phyloP scores from a whole-genome alignment of 2,113 vertebrate genomes.

The Heterocephalus glaber region DNA sequence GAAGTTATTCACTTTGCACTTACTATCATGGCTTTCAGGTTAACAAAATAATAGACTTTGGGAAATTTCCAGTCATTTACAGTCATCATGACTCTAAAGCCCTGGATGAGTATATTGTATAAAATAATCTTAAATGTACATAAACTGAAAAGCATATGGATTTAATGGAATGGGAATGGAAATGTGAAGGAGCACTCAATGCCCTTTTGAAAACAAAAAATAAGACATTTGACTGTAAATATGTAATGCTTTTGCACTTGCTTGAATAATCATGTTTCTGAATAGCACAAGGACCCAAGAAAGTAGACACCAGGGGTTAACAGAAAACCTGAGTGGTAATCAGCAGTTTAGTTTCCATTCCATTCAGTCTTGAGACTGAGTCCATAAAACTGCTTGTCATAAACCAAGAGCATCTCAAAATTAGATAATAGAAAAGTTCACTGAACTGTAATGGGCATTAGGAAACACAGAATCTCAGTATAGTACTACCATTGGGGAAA shows the following conservation, averaged over 20 bases:
- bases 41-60: not conserved
- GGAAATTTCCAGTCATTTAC: not conserved
- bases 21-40: not conserved
- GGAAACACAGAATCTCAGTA: slow-evolving; percentile 38
- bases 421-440: slow-evolving; percentile 62
- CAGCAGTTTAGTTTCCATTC: not conserved
- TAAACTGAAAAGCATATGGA: not conserved
- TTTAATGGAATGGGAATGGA: not conserved
- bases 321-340: slow-evolving; percentile 8
- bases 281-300: not conserved
- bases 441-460: slow-evolving; percentile 64
- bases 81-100: not conserved
- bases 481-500: slow-evolving; percentile 4
- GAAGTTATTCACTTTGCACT: not conserved
- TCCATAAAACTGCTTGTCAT: slow-evolving; percentile 37
- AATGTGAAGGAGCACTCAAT: not conserved
- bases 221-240: not conserved
- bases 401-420: slow-evolving; percentile 43
- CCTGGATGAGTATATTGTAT: accelerated
- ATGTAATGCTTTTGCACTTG: not conserved
- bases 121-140: not conserved
- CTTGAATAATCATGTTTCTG: not conserved
- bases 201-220: not conserved
- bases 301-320: not conserved
- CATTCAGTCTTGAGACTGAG: not conserved